phyloP scores from a whole-genome alignment of 2,113 vertebrate species.

The Cheilinus undulatus region DNA sequence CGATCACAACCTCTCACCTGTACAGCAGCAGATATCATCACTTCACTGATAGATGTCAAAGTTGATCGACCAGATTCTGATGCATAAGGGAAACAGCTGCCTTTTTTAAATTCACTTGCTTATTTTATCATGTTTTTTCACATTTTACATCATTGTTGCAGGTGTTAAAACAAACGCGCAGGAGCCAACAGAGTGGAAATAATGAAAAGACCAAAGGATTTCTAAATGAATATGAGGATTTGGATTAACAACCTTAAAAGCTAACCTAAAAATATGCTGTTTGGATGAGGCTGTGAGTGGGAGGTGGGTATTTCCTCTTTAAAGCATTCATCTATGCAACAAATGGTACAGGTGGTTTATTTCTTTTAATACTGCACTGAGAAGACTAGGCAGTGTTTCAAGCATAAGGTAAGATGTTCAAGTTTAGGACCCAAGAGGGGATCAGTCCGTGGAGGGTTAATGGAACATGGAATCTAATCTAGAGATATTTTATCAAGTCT shows the following conservation, averaged over 20 bases:
- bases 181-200: not conserved
- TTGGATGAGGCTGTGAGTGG: slow-evolving; percentile 16
- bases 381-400: slow-evolving; percentile 1
- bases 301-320: slow-evolving; percentile 1
- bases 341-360: slow-evolving; percentile 28
- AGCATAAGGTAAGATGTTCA: slow-evolving; percentile 14
- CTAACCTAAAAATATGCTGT: not conserved
- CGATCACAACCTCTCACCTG: slow-evolving; percentile 18
- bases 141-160: slow-evolving; percentile 8
- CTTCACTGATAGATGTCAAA: slow-evolving; percentile 44
- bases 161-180: slow-evolving; percentile 16
- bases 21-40: slow-evolving; percentile 11
- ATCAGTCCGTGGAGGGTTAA: slow-evolving; percentile 45
- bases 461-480: slow-evolving; percentile 44
- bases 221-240: slow-evolving; percentile 18
- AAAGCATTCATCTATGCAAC: not conserved
- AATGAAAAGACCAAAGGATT: slow-evolving; percentile 34
- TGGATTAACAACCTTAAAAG: slow-evolving; percentile 12
- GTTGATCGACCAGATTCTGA: slow-evolving; percentile 7
- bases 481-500: slow-evolving; percentile 42
- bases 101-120: not conserved
- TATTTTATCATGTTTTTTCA: not conserved
- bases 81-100: slow-evolving; percentile 17
- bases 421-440: not conserved
- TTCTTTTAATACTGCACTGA: slow-evolving; percentile 5